phyloP scores from a whole-genome alignment of 2,113 vertebrate genomes.

The Phycodurus eques region DNA sequence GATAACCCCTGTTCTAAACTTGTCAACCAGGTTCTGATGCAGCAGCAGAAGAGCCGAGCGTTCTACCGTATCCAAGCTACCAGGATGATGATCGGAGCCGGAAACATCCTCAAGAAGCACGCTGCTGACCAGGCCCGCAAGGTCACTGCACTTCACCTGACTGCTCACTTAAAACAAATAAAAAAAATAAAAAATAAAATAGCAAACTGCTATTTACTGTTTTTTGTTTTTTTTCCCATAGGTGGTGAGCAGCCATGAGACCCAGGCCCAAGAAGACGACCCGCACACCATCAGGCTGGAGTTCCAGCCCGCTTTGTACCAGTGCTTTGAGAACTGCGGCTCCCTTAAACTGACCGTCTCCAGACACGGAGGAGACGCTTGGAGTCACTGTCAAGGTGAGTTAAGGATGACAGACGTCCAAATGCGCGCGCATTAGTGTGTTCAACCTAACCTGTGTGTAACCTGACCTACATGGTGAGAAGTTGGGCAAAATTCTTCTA shows the following conservation, averaged over 20 bases:
- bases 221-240: constrained; percentile 7
- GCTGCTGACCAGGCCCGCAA: constrained; percentile 69
- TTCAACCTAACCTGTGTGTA: no score
- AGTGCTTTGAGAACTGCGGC: constrained; percentile 85
- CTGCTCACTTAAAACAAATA: background rate
- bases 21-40: constrained; percentile 61
- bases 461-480: no score
- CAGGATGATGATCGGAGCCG: constrained; percentile 71
- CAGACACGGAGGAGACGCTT: constrained; percentile 69
- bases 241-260: constrained; percentile 76
- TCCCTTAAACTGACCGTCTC: constrained; percentile 76
- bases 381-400: constrained; percentile 71
- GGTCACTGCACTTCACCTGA: constrained; percentile 15
- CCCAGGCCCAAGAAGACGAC: constrained; percentile 71
- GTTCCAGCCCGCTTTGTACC: constrained; percentile 77
- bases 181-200: no score
- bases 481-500: no score
- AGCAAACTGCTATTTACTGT: no score
- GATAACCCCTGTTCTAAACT: background rate
- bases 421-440: background rate
- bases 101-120: constrained; percentile 72
- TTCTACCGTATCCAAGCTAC: constrained; percentile 71
- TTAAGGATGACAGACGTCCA: constrained; percentile 1
- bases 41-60: constrained; percentile 70
- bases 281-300: constrained; percentile 70